Conservation (phyloP, 2,113 vertebrate species). For the Nothoprocta pentlandii region DNA sequence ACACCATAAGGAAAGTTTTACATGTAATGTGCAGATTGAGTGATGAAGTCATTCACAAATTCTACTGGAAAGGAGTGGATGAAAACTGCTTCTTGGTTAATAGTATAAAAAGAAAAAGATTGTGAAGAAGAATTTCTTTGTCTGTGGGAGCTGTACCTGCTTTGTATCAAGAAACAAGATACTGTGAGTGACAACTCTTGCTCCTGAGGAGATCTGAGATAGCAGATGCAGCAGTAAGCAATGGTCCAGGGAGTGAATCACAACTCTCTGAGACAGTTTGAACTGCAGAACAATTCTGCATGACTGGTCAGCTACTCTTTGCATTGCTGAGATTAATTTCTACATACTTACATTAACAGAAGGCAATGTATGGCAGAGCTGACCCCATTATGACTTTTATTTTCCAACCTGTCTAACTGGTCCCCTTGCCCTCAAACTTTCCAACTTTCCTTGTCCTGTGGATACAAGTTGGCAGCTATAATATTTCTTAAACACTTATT, state of each 20-base stretch:
- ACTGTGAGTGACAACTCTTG: not conserved
- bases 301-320: not conserved
- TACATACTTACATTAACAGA: not conserved
- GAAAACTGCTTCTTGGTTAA: not conserved
- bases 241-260: not conserved
- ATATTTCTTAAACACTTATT: not conserved
- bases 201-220: not conserved
- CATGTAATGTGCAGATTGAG: not conserved
- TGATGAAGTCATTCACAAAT: constrained; percentile 15
- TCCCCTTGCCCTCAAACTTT: not conserved
- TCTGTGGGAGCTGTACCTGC: not conserved
- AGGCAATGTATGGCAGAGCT: not conserved
- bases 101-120: not conserved
- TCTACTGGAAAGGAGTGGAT: not conserved
- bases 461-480: rapidly evolving
- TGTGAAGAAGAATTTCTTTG: not conserved
- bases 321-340: not conserved
- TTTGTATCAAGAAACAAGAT: not conserved
- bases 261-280: not conserved
- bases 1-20: not conserved
- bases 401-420: not conserved
- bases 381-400: not conserved
- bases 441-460: not conserved
- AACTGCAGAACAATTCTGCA: not conserved
- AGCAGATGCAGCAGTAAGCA: not conserved